A percentile compares a stretch with the other conserved stretches of the same genome.
These are phyloP conservation scores for Caenorhabditis sulstoni DNA, from an alignment of 2,888 invertebrate genomes.

Conservation along the genomic window DNA sequence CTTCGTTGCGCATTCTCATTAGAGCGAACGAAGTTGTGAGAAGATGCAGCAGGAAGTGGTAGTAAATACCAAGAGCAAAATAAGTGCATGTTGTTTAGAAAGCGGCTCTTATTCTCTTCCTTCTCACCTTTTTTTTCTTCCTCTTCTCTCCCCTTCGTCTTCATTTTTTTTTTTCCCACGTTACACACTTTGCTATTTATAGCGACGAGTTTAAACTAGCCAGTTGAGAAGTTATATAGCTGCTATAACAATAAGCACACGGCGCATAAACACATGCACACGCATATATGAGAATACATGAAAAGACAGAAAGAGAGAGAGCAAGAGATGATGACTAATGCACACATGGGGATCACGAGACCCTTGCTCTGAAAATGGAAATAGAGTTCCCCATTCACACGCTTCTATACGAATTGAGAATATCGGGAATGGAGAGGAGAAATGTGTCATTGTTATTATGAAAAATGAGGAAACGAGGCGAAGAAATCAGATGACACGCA, in stretches of 20 bases:
- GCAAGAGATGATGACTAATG: slow-evolving; percentile 29
- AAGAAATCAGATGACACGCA: slow-evolving; percentile 14
- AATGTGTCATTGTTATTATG: slow-evolving; percentile 32
- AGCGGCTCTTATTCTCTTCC: slow-evolving; percentile 3
- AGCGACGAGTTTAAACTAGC: slow-evolving; percentile 3
- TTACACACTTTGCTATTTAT: slow-evolving; percentile 44
- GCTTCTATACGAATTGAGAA: slow-evolving; percentile 33
- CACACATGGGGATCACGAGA: slow-evolving; percentile 17
- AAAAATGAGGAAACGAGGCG: neutral
- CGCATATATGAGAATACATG: too few relatives aligned
- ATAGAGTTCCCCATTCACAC: slow-evolving; percentile 7
- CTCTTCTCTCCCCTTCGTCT: slow-evolving; percentile 4
- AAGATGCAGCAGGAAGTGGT: neutral
- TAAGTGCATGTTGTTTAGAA: slow-evolving; percentile 44
- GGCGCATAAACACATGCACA: slow-evolving; percentile 6
- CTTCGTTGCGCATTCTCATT: too few relatives aligned
- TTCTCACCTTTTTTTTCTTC: slow-evolving; percentile 22
- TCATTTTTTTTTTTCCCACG: neutral
- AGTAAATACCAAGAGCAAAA: neutral
- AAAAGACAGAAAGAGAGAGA: too few relatives aligned
- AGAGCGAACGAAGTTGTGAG: too few relatives aligned
- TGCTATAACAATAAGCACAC: slow-evolving; percentile 43
- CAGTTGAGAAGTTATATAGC: slow-evolving; percentile 16
- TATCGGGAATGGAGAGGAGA: too few relatives aligned
- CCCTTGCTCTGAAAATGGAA: slow-evolving; percentile 11